These are phyloP conservation scores for Lepidocolaptes lacrymiger DNA, from an alignment of 2,797 vertebrate species.

Conservation along the genomic window DNA sequence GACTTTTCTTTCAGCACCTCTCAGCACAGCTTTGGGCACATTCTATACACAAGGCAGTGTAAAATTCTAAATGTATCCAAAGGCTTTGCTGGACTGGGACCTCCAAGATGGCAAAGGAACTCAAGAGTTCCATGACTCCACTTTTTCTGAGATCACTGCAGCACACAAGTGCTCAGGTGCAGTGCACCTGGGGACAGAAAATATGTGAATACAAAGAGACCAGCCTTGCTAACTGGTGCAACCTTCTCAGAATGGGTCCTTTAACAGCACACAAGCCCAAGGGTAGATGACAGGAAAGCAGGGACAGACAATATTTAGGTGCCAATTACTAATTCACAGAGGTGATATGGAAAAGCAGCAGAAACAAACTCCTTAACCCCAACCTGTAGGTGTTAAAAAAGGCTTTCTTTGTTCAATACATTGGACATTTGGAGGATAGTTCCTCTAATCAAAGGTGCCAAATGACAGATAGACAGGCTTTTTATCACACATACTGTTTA, in stretches of 20 bases:
- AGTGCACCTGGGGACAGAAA: not conserved
- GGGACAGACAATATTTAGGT: not conserved
- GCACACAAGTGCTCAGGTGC: not conserved
- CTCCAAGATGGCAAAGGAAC: not conserved
- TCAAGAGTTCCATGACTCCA: accelerated
- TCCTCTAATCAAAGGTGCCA: too few species aligned
- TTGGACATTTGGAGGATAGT: too few species aligned
- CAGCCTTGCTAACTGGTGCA: not conserved
- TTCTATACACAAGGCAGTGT: not conserved
- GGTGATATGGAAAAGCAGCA: not conserved
- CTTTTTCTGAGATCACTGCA: not conserved
- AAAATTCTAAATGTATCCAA: not conserved
- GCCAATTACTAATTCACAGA: not conserved
- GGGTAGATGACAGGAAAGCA: not conserved
- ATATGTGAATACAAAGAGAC: not conserved
- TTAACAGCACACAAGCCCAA: not conserved
- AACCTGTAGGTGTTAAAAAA: too few species aligned
- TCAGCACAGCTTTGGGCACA: not conserved
- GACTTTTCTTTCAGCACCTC: not conserved
- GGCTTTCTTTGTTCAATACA: too few species aligned
- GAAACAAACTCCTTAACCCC: too few species aligned
- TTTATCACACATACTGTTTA: too few species aligned
- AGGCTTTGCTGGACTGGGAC: not conserved
- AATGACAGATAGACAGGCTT: too few species aligned
- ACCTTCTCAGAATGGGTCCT: not conserved